phyloP scores from a whole-genome alignment of 2,888 invertebrate genomes.

The Apodemia mormo region DNA sequence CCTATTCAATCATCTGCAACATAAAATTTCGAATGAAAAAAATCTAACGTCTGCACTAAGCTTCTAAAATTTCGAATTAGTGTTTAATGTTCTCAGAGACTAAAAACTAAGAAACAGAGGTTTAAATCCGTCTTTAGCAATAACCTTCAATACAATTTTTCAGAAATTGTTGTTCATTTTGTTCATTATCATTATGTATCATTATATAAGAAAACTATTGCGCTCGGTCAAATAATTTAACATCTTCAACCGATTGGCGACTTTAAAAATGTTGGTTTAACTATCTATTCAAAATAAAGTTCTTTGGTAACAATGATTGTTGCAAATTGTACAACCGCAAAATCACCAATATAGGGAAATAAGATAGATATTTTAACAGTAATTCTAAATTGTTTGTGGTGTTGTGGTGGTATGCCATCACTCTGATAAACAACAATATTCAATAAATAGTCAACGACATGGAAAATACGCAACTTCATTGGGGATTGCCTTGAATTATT shows the following conservation, averaged over 20 bases:
- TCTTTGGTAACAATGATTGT: constrained; percentile 47
- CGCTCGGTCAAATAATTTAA: too few relatives aligned
- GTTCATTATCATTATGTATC: too few relatives aligned
- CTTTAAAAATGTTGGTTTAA: not conserved
- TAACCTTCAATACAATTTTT: too few relatives aligned
- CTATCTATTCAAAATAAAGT: not conserved
- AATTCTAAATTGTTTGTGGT: constrained; percentile 13
- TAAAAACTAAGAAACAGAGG: too few relatives aligned
- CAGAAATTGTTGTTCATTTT: too few relatives aligned
- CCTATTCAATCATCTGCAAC: too few relatives aligned
- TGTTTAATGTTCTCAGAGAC: too few relatives aligned
- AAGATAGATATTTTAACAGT: not conserved
- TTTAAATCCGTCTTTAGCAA: too few relatives aligned
- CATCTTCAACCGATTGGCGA: not conserved
- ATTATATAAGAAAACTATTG: too few relatives aligned
- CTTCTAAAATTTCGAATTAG: too few relatives aligned
- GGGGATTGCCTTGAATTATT: not conserved
- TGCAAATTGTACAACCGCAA: constrained; percentile 50
- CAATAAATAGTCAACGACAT: not conserved
- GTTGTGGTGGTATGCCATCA: not conserved
- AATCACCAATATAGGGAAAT: constrained; percentile 36
- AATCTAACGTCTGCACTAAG: too few relatives aligned
- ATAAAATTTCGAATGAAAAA: too few relatives aligned
- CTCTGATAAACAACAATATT: not conserved
- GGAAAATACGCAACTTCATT: not conserved